Percentiles rank a stretch among this genome's conserved stretches.
Conservation (phyloP, 2,797 vertebrate species). For the Aphelocoma californica region DNA sequence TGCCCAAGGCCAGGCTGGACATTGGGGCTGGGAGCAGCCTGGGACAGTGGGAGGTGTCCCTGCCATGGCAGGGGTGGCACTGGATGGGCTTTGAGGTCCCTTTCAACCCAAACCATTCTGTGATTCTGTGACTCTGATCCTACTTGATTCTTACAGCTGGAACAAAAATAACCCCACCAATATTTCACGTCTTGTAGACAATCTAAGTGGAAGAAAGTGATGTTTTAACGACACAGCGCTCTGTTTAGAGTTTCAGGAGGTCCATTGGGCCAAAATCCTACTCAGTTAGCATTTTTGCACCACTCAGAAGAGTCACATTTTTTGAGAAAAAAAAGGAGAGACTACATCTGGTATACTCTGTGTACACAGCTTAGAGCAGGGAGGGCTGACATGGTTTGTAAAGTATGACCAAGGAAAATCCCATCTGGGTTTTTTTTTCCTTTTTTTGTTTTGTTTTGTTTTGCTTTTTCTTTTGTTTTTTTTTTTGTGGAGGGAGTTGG, state of each 20-base stretch:
- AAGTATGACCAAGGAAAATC: background rate
- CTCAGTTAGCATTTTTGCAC: background rate
- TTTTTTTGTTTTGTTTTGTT: no score
- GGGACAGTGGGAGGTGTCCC: no score
- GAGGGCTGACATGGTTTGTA: rapidly evolving
- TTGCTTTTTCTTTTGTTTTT: no score
- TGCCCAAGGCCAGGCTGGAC: no score
- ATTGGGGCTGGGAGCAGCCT: no score
- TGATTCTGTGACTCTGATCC: background rate
- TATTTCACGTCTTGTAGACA: background rate
- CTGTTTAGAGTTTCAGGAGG: background rate
- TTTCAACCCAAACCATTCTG: no score
- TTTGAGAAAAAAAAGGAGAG: background rate
- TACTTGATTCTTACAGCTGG: background rate
- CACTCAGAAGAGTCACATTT: background rate
- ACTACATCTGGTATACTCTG: rapidly evolving
- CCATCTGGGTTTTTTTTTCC: rapidly evolving
- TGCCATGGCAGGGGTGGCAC: background rate
- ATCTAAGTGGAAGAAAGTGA: background rate
- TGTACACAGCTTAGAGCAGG: background rate
- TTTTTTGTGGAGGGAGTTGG: no score
- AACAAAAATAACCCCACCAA: background rate
- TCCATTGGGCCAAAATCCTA: background rate
- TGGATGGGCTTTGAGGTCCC: background rate
- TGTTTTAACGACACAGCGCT: background rate